Percentiles rank a stretch among this genome's conserved stretches.
Conservation (phyloP, 2,888 invertebrate genomes). For the Drosophila macrospina region DNA sequence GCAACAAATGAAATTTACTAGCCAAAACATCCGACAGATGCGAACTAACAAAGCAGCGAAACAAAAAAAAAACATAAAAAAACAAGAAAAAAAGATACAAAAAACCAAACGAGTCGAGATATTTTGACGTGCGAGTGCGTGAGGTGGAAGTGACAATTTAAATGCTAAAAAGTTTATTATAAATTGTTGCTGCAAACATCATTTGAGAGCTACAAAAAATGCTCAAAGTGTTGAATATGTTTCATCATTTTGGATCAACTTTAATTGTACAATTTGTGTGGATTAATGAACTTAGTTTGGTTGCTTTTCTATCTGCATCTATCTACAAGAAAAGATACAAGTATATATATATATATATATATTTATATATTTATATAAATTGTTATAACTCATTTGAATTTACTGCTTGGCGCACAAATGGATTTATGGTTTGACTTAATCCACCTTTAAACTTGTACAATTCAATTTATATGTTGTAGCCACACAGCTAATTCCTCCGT, state of each 20-base stretch:
- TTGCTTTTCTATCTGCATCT: neutral
- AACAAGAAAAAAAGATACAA: constrained; percentile 7
- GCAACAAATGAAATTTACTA: constrained; percentile 43
- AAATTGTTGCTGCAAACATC: constrained; percentile 45
- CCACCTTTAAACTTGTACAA: constrained; percentile 71
- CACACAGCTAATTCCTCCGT: constrained; percentile 9
- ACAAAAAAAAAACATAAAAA: neutral
- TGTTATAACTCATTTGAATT: constrained; percentile 63
- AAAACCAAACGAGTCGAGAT: constrained; percentile 24
- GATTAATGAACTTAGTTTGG: constrained; percentile 21
- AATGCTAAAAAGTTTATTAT: constrained; percentile 40
- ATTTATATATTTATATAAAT: no score
- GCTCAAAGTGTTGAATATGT: constrained; percentile 3
- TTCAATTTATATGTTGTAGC: constrained; percentile 58
- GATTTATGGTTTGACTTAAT: constrained; percentile 79
- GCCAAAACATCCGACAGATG: constrained; percentile 36
- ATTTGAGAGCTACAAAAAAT: constrained; percentile 23
- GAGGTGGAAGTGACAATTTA: constrained; percentile 44
- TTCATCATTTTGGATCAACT: constrained; percentile 36
- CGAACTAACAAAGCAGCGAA: constrained; percentile 5
- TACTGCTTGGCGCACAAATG: constrained; percentile 44
- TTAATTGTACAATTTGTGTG: constrained; percentile 21
- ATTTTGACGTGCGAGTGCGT: constrained; percentile 27
- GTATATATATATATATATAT: constrained; percentile 1
- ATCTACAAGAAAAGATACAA: constrained; percentile 1